Evolutionary conservation across 37 sponge, comb jelly and placozoan species (phyloP).

Genomic region (Mnemiopsis leidyi): DNA sequence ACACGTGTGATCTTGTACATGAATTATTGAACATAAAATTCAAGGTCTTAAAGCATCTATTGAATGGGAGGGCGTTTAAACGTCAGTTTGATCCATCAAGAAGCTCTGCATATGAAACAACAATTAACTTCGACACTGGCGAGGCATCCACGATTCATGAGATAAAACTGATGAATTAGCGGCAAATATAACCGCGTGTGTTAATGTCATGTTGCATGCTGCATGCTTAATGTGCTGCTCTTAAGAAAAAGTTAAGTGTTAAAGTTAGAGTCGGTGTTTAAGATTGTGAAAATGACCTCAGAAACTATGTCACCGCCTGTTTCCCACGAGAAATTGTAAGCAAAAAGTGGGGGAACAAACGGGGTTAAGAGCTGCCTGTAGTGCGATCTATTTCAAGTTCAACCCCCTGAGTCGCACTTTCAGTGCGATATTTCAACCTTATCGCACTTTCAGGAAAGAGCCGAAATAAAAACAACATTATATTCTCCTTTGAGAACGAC

Average conservation of each 20-base stretch:
- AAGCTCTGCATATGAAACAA: not conserved
- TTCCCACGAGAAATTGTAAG: not conserved
- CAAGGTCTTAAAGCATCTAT: not conserved
- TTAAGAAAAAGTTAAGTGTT: not conserved
- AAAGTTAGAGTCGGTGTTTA: not conserved
- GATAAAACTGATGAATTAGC: too few species aligned
- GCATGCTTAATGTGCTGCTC: not conserved
- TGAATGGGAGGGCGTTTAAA: not conserved
- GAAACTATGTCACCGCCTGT: not conserved
- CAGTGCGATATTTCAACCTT: not conserved
- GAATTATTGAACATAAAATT: not conserved
- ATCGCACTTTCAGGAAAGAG: conserved; percentile 31
- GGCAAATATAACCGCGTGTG: not conserved
- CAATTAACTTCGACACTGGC: not conserved
- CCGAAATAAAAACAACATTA: conserved; percentile 20
- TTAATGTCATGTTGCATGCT: not conserved
- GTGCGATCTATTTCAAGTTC: too few species aligned
- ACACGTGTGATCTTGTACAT: not conserved
- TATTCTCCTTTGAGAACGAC: conserved; percentile 35
- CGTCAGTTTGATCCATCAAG: not conserved
- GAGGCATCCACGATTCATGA: not conserved
- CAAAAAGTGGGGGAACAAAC: not conserved
- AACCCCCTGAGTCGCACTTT: too few species aligned
- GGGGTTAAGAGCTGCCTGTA: too few species aligned
- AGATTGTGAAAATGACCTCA: not conserved